Base-by-base conservation (phyloP, 2,797 vertebrate species). In the Bryconaethiops microstoma region DNA sequence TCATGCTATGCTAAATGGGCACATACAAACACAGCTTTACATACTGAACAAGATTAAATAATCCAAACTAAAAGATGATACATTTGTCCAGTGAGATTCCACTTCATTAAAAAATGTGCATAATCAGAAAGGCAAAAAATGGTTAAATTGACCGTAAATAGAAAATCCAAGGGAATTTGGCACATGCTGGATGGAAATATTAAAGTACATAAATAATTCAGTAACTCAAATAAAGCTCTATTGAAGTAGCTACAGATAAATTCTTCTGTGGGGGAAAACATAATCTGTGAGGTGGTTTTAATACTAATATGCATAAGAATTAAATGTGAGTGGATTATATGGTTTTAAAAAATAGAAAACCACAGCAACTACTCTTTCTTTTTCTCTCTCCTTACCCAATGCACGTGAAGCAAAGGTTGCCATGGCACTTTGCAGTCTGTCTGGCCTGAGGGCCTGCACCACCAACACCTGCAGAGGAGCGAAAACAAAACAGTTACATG, bases 401-500 rank as follows among this genome's bases (percentile, higher is more conserved):
- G 92, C 91, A 85, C 93, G 95, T 79, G 95, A 97, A 0, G 93
- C 95, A 89, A 99, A 99, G 71, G 94, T 87, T 79, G 94, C 90
- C 96, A 99, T 97, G 45, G 96, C 92, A 79, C 96, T 99, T 88
- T 98, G 97, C 0, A 99, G 90, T 82, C 97, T 93, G 88, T 97
- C 97, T 35, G 97, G 97, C 84, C 98, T 91, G 67, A 98, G 88
- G 12, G 96, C 94, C 86, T 99, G 97, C 62, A 98, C 94, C 82
- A 98, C 90, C 85, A 99, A 92, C 17, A 99, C 92, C 97, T 99
- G 69, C 87, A 83, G 4, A 83, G 57, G 35, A 14, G 25, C 45
- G 69, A 63, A 0, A 75, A 73, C 2, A 64, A 10, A 13, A 13
- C 13, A 54, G 16, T 13, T 7, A 59, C 5, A 60, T 16, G 29